Evolutionary conservation across 2,113 vertebrate species (phyloP), one percentile per base, ranked within the genome.

Genomic region (Forbesichthys agassizii): DNA sequence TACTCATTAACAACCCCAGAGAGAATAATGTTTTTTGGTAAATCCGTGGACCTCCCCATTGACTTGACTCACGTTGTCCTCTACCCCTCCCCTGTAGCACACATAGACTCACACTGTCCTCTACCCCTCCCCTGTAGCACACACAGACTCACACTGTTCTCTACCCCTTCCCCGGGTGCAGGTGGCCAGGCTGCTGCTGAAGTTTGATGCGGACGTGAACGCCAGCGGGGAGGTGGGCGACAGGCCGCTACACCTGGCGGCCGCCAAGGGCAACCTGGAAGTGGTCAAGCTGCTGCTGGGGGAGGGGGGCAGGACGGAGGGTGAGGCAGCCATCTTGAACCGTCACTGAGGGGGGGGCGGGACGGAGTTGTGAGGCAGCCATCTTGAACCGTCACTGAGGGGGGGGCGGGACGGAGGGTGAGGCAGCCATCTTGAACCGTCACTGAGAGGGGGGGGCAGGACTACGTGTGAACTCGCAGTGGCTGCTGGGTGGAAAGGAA

Each of bases 191-290:
- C 92, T 98, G 51, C 80, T 98, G 71, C 88, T 98, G 54, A 98
- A 97, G 88, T 98, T 95, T 0, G 96, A 94, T 8, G 96, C 95
- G 0, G 95, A 98, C 64, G 94, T 95, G 74, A 97, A 97, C 10
- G 88, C 91, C 0, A 95, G 94, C 1, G 96, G 97, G 10, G 96
- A 98, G 85, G 96, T 97, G 11, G 97, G 96, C 1, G 98, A 98
- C 62, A 90, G 94, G n/a, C 96, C 97, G 0, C 93, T 98, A 42
- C 96, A 98, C 13, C 80, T 99, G 64, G 95, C 96, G 16, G 95
- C 94, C 36, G 96, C 97, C 66, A 98, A 97, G 86, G 98, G 96
- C 48, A 96, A 94, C 79, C 93, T 96, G 48, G 88, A 71, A 54
- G 94, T 97, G 56, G 86, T 91, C 33, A 95, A 95, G 66, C 92